These are phyloP conservation scores for Andrena marginata DNA, from an alignment of 2,888 invertebrate species.

Conservation along the genomic window DNA sequence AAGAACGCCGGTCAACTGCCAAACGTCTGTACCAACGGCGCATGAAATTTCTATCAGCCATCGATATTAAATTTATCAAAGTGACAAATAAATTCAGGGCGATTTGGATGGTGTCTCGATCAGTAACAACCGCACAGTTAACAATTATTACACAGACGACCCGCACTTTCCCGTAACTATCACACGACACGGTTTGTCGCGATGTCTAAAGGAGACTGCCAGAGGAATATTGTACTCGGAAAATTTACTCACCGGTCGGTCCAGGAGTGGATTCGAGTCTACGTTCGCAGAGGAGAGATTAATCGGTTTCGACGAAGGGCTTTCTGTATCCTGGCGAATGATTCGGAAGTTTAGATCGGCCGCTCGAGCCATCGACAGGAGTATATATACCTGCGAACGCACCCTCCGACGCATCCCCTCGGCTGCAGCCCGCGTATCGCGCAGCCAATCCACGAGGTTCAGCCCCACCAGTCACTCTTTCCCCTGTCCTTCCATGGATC, in stretches of 20 bases:
- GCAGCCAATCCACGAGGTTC: constrained; percentile 72
- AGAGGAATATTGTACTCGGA: not conserved
- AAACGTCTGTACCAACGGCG: too few relatives aligned
- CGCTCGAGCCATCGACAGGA: constrained; percentile 59
- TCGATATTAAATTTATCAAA: not conserved
- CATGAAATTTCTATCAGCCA: too few relatives aligned
- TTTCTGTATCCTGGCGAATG: constrained; percentile 42
- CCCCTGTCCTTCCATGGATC: constrained; percentile 51
- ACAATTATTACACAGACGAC: not conserved
- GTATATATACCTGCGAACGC: constrained; percentile 74
- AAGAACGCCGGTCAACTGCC: too few relatives aligned
- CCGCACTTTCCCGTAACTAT: not conserved
- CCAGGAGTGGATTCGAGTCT: not conserved
- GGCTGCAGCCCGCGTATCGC: constrained; percentile 64
- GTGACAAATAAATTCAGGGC: not conserved
- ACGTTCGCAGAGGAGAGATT: not conserved
- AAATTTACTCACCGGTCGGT: constrained; percentile 44
- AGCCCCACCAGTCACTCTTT: constrained; percentile 63
- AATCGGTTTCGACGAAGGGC: not conserved
- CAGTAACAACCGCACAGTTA: not conserved
- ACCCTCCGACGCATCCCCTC: constrained; percentile 75
- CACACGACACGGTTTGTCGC: too few relatives aligned
- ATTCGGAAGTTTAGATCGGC: constrained; percentile 66
- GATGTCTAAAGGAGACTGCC: not conserved
- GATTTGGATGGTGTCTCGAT: not conserved